Evolutionary conservation across 2,113 vertebrate species (phyloP).

Genomic region (Tachysurus fulvidraco): DNA sequence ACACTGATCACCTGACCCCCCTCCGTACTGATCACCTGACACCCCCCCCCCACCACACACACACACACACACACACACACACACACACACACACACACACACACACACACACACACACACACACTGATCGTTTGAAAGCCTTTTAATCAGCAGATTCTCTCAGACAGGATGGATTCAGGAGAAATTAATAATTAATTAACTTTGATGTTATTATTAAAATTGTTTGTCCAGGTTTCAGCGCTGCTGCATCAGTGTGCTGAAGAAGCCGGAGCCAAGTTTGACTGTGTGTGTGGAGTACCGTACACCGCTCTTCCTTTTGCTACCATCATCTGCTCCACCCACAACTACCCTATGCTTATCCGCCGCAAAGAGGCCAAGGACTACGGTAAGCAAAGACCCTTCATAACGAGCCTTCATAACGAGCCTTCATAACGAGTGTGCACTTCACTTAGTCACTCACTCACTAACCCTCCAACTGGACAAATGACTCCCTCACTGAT

Average conservation of each 20-base stretch:
- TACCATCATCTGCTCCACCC: constrained; percentile 79
- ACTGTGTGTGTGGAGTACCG: constrained; percentile 86
- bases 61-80: too few relatives aligned
- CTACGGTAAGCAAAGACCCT: constrained; percentile 76
- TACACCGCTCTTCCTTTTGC: constrained; percentile 92
- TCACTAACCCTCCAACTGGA: neutral
- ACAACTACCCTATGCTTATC: constrained; percentile 88
- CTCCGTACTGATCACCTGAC: too few relatives aligned
- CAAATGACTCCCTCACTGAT: neutral
- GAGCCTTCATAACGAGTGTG: neutral
- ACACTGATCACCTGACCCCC: too few relatives aligned
- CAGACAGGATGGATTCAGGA: neutral
- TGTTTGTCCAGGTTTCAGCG: constrained; percentile 75
- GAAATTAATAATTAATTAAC: too few relatives aligned
- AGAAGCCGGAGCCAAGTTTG: constrained; percentile 69
- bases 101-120: too few relatives aligned
- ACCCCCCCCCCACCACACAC: too few relatives aligned
- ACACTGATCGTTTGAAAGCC: too few relatives aligned
- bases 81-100: too few relatives aligned
- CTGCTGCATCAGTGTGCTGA: constrained; percentile 77
- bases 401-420: neutral
- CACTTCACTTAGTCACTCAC: neutral
- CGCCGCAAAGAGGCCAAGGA: constrained; percentile 89
- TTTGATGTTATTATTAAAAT: neutral
- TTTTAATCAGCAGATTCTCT: neutral